Conservation (phyloP, 1,140 invertebrate genomes). For the Dendroctonus valens region DNA sequence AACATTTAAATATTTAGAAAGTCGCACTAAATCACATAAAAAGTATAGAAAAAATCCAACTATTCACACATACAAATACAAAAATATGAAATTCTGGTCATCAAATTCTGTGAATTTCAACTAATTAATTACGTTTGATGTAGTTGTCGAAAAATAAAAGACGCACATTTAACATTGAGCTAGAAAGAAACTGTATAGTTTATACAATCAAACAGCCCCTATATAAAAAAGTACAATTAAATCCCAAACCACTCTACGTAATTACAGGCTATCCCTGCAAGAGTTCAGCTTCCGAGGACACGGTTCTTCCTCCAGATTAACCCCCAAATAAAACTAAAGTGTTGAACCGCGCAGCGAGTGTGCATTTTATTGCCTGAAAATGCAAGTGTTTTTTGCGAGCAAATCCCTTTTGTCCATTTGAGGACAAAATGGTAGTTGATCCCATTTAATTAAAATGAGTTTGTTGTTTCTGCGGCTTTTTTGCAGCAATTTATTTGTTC, state of each 20-base stretch:
- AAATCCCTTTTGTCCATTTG: conserved; percentile 10
- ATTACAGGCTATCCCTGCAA: no score
- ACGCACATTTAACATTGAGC: no score
- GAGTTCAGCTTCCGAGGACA: background rate
- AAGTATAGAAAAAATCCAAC: no score
- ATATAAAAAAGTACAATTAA: no score
- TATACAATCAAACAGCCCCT: no score
- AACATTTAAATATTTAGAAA: no score
- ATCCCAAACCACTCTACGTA: no score
- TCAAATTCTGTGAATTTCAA: background rate
- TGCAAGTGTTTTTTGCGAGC: conserved; percentile 14
- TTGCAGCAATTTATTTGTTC: background rate
- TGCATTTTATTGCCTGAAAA: conserved; percentile 17
- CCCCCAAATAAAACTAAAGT: conserved; percentile 4
- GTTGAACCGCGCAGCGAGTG: background rate
- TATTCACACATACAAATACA: background rate
- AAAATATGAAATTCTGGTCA: background rate
- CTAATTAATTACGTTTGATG: background rate
- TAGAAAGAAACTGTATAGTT: no score
- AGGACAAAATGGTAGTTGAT: conserved; percentile 7
- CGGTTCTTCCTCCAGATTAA: background rate
- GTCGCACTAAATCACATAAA: no score
- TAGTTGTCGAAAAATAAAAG: no score
- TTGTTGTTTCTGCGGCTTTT: conserved; percentile 6
- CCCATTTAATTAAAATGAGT: conserved; percentile 7